phyloP scores from a whole-genome alignment of 2,888 invertebrate genomes.

The Baccha elongata region DNA sequence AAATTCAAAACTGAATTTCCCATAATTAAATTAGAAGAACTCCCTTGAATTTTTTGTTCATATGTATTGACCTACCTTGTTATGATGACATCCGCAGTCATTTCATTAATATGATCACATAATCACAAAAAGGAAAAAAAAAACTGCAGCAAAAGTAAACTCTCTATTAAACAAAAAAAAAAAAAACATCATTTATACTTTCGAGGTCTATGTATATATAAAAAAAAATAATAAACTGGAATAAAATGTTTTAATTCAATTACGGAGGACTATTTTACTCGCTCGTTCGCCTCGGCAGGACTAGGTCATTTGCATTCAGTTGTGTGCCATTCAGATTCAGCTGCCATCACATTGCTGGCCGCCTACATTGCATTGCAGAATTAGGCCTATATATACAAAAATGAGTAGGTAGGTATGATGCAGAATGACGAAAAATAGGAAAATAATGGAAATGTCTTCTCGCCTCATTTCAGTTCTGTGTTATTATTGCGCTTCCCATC shows the following conservation, averaged over 20 bases:
- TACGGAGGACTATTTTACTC: conserved; percentile 56
- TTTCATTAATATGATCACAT: conserved; percentile 65
- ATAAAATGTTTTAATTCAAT: conserved; percentile 67
- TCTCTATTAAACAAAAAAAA: conserved; percentile 16
- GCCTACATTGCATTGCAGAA: conserved; percentile 50
- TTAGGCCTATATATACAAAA: conserved; percentile 28
- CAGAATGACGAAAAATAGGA: conserved; percentile 45
- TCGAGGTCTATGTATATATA: neutral
- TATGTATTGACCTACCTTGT: conserved; percentile 44
- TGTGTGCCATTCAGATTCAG: conserved; percentile 46
- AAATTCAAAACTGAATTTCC: neutral
- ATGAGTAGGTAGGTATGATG: conserved; percentile 20
- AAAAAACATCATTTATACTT: conserved; percentile 8
- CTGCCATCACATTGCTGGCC: conserved; percentile 13
- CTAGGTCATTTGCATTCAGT: conserved; percentile 68
- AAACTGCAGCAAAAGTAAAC: conserved; percentile 23
- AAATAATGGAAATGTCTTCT: conserved; percentile 25
- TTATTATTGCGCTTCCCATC: conserved; percentile 55
- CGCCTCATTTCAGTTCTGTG: conserved; percentile 30
- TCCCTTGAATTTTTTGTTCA: neutral
- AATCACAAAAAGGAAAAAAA: conserved; percentile 36
- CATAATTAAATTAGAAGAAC: conserved; percentile 23
- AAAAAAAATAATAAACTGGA: conserved; percentile 4
- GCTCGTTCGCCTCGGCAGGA: conserved; percentile 20
- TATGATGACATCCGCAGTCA: conserved; percentile 64